Evolutionary conservation across 1,140 invertebrate species (phyloP).

Genomic region (Helicoverpa zea): DNA sequence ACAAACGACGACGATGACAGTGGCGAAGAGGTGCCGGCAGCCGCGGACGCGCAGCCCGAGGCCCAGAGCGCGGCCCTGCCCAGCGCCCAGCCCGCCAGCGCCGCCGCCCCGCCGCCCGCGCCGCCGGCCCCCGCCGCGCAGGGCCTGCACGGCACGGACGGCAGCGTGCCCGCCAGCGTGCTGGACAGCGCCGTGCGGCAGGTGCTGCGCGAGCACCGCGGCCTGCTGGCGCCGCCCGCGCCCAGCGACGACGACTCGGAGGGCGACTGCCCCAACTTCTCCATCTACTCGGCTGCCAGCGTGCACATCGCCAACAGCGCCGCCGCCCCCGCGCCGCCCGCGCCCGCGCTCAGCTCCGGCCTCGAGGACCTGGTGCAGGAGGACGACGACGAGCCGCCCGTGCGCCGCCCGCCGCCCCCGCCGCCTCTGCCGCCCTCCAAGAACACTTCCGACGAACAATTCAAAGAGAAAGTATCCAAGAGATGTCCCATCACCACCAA

Average conservation of each 20-base stretch:
- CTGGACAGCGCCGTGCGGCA: slow-evolving; percentile 79
- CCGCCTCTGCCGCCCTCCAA: neutral
- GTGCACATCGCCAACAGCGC: slow-evolving; percentile 90
- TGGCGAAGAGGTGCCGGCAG: slow-evolving; percentile 61
- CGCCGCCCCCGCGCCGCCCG: slow-evolving; percentile 53
- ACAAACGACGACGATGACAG: slow-evolving; percentile 86
- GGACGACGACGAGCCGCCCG: slow-evolving; percentile 74
- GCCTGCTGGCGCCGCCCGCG: slow-evolving; percentile 61
- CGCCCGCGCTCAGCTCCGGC: slow-evolving; percentile 32
- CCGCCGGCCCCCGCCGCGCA: slow-evolving; percentile 29
- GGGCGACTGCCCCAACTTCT: slow-evolving; percentile 94
- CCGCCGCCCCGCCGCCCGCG: slow-evolving; percentile 19
- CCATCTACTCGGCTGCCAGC: slow-evolving; percentile 93
- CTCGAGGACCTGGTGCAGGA: slow-evolving; percentile 83
- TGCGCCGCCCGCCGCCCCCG: neutral
- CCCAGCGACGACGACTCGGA: slow-evolving; percentile 87
- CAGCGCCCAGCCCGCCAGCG: slow-evolving; percentile 30
- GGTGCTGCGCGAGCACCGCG: slow-evolving; percentile 75
- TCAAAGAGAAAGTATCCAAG: slow-evolving; percentile 79
- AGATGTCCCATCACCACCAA: slow-evolving; percentile 80
- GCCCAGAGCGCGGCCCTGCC: slow-evolving; percentile 38
- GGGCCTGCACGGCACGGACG: slow-evolving; percentile 51
- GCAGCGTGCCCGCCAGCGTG: slow-evolving; percentile 67
- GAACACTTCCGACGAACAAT: slow-evolving; percentile 73
- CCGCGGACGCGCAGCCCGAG: slow-evolving; percentile 8